Evolutionary conservation across 2,113 vertebrate species (phyloP).

Genomic region (Ifrita kowaldi): DNA sequence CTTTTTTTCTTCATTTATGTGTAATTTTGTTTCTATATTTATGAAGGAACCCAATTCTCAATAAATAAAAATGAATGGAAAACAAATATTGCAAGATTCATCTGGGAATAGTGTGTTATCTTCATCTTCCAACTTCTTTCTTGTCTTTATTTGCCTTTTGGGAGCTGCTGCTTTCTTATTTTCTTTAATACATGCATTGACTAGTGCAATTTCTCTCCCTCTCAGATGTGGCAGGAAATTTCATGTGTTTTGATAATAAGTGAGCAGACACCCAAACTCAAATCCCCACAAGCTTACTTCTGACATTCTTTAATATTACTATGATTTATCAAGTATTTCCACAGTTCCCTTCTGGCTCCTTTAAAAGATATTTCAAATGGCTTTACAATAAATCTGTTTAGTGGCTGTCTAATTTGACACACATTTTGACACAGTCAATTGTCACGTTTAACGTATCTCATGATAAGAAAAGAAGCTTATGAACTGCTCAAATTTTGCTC

Average conservation of each 20-base stretch:
- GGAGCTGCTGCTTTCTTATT: constrained; percentile 48
- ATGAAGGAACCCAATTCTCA: constrained; percentile 68
- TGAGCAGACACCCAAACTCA: constrained; percentile 10
- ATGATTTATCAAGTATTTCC: constrained; percentile 41
- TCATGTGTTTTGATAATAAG: constrained; percentile 34
- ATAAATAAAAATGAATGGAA: constrained; percentile 73
- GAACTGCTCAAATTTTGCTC: not conserved
- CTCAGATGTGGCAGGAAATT: constrained; percentile 20
- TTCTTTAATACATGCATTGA: constrained; percentile 40
- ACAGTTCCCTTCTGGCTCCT: not conserved
- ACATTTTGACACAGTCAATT: constrained; percentile 26
- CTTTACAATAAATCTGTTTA: constrained; percentile 43
- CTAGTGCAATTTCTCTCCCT: constrained; percentile 48
- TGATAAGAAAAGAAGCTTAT: not conserved
- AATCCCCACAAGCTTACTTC: constrained; percentile 46
- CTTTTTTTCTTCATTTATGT: constrained; percentile 46
- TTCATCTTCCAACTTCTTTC: constrained; percentile 53
- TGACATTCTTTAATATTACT: constrained; percentile 46
- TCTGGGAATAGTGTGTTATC: constrained; percentile 44
- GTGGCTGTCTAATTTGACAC: constrained; percentile 12
- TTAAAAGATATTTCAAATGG: constrained; percentile 35
- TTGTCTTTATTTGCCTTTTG: constrained; percentile 61
- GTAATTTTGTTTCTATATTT: constrained; percentile 70
- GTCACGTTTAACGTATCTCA: not conserved
- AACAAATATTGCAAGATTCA: constrained; percentile 61